Percentiles rank a stretch among this genome's conserved stretches.
phyloP scores from a whole-genome alignment of 2,113 vertebrate species.

The Caloenas nicobarica region DNA sequence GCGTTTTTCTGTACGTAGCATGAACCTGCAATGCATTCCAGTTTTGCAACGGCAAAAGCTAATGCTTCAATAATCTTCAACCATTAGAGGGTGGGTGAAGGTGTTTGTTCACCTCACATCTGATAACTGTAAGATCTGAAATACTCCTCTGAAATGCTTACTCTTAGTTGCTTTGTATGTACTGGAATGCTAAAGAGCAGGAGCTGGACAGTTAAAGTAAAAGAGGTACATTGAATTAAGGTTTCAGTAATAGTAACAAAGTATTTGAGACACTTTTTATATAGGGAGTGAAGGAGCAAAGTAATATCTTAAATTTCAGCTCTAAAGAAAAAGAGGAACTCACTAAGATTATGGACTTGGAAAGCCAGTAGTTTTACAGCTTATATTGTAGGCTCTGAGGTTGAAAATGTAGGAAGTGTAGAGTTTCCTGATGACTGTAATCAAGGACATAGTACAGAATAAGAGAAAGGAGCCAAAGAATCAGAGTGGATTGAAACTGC shows the following conservation, averaged over 20 bases:
- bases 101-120: not conserved
- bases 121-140: not conserved
- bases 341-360: not conserved
- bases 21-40: not conserved
- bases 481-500: not conserved
- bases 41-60: not conserved
- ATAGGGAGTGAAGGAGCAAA: not conserved
- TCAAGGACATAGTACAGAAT: not conserved
- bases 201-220: not conserved
- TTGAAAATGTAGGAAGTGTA: not conserved
- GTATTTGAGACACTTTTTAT: not conserved
- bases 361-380: not conserved
- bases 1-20: not conserved
- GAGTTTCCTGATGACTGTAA: not conserved
- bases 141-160: not conserved
- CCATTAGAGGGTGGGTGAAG: not conserved
- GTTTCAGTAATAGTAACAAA: not conserved
- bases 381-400: not conserved
- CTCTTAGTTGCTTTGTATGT: not conserved
- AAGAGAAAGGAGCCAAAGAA: not conserved
- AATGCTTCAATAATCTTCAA: not conserved
- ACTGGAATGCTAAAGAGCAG: not conserved
- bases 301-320: not conserved
- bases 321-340: not conserved
- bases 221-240: not conserved